Conservation (phyloP, 1,140 invertebrate genomes). For the Drosophila teissieri region DNA sequence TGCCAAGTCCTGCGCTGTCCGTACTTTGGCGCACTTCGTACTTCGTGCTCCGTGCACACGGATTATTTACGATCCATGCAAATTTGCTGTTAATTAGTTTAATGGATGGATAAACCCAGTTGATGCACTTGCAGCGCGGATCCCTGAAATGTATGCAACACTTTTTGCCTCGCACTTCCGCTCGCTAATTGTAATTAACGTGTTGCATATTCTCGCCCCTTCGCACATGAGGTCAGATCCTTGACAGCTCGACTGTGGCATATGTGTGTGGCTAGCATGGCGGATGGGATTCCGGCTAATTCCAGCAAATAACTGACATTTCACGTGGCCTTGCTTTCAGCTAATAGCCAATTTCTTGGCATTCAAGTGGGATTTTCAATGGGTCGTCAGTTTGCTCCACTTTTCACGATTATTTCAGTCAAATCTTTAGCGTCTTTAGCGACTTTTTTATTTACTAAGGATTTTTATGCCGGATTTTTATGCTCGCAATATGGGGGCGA, state of each 20-base stretch:
- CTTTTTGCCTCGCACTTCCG: conserved; percentile 66
- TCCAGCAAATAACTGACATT: conserved; percentile 20
- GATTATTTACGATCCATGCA: conserved; percentile 83
- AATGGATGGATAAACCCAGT: conserved; percentile 81
- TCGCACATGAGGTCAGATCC: conserved; percentile 6
- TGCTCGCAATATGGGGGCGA: conserved; percentile 48
- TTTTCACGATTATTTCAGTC: not conserved
- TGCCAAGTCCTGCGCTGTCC: conserved; percentile 12
- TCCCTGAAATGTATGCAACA: conserved; percentile 39
- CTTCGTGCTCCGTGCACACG: conserved; percentile 45
- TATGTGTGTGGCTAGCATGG: conserved; percentile 29
- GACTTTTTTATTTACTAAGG: conserved; percentile 47
- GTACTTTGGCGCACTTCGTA: not conserved
- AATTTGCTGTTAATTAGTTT: conserved; percentile 84
- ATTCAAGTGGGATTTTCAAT: conserved; percentile 38
- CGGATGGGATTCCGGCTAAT: conserved; percentile 19
- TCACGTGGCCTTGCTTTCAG: not conserved
- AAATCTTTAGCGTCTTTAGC: not conserved
- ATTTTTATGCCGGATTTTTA: conserved; percentile 41
- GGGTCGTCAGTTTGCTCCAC: not conserved
- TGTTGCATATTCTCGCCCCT: conserved; percentile 66
- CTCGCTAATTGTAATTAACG: conserved; percentile 80
- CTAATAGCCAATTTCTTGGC: conserved; percentile 3
- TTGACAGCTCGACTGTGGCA: conserved; percentile 22
- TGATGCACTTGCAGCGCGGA: conserved; percentile 67